phyloP scores from a whole-genome alignment of 2,113 vertebrate genomes.

The Megalops atlanticus region DNA sequence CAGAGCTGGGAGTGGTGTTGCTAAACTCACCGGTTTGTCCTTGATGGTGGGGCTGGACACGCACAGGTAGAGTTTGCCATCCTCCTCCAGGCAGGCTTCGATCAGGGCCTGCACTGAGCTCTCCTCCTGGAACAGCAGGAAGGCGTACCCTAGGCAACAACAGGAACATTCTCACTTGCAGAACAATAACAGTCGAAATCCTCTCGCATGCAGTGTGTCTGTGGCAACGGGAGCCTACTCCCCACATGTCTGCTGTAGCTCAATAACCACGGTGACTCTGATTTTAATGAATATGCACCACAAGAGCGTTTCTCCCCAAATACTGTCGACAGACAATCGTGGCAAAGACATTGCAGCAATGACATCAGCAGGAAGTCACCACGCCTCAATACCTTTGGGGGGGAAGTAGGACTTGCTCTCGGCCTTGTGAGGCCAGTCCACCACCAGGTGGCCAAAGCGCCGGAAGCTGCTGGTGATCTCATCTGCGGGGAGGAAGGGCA shows the following conservation, averaged over 20 bases:
- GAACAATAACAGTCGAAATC: too few relatives aligned
- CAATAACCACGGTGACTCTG: too few relatives aligned
- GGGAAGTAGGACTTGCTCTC: slow-evolving; percentile 99
- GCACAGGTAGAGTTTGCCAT: slow-evolving; percentile 95
- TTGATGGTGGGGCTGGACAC: slow-evolving; percentile 98
- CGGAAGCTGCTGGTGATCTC: slow-evolving; percentile 98
- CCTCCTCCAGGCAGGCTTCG: slow-evolving; percentile 96
- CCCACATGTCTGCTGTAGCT: too few relatives aligned
- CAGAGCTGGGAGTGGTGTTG: too few relatives aligned
- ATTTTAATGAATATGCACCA: too few relatives aligned
- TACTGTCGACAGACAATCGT: too few relatives aligned
- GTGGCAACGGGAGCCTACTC: too few relatives aligned
- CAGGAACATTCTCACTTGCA: neutral
- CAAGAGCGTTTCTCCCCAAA: too few relatives aligned
- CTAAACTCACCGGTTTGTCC: slow-evolving; percentile 92
- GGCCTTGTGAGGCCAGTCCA: slow-evolving; percentile 98
- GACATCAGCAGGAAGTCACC: neutral
- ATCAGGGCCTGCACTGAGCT: slow-evolving; percentile 96
- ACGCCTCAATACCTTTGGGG: slow-evolving; percentile 85
- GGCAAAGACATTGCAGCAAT: too few relatives aligned
- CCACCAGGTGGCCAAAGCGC: slow-evolving; percentile 94
- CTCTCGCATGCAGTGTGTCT: too few relatives aligned
- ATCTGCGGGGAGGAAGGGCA: slow-evolving; percentile 66
- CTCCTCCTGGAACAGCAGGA: slow-evolving; percentile 98
- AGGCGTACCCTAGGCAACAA: slow-evolving; percentile 85